Conservation (phyloP, 2,797 vertebrate species). For the Oceanodroma leucorhoa region DNA sequence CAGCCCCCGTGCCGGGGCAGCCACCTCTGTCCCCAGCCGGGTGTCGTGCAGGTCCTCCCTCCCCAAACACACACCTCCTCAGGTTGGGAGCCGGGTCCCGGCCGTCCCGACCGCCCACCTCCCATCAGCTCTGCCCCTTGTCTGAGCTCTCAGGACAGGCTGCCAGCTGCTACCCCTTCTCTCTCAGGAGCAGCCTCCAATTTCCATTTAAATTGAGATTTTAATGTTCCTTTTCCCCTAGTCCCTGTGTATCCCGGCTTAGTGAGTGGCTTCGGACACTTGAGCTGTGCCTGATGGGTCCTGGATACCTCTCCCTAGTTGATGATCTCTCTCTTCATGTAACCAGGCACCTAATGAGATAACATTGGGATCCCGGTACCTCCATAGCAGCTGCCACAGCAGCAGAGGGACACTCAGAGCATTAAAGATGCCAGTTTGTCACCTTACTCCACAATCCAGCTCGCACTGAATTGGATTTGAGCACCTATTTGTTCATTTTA, state of each 20-base stretch:
- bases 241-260: not conserved
- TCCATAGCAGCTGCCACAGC: not conserved
- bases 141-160: too few species aligned
- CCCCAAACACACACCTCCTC: not conserved
- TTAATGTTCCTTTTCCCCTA: not conserved
- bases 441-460: not conserved
- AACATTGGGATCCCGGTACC: rapidly evolving
- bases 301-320: not conserved
- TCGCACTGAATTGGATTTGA: not conserved
- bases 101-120: not conserved
- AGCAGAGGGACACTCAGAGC: not conserved
- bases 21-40: not conserved
- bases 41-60: not conserved
- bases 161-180: not conserved
- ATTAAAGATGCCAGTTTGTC: not conserved
- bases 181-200: not conserved
- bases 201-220: not conserved
- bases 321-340: not conserved
- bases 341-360: not conserved
- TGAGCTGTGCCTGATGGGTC: not conserved
- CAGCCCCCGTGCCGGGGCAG: not conserved
- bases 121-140: not conserved
- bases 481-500: not conserved
- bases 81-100: not conserved
- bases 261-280: not conserved